Base-by-base conservation (phyloP, 2,113 vertebrate species). In the Lethenteron camtschaticum region DNA sequence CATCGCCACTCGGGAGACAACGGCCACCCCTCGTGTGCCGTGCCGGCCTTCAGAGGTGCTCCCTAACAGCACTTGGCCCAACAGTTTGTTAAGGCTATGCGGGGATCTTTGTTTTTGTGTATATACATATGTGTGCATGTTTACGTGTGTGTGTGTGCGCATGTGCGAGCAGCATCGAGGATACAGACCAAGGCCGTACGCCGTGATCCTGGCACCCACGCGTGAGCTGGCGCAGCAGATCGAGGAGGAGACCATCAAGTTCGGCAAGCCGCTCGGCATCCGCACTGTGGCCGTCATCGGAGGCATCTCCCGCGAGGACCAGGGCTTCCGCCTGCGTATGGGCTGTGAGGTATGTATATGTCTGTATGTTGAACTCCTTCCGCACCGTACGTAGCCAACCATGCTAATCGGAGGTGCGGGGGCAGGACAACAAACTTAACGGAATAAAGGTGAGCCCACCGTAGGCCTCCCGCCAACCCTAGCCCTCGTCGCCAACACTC, bases 181-280 rank as follows among this genome's bases (percentile, higher is more conserved):
- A 97, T 72, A 95, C 94, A 0, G 91, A 97, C 75, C 94, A 97
- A 73, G 94, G 14, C 94, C 94, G 7, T 97, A 97, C 2, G 94
- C 94, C 57, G 88, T 97, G 73, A 97, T 96, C 78, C 76, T 97
- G 78, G 94, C 91, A 2, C 94, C 94, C 0, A 96, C 94, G 12
- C 90, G 94, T 70, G 94, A 97, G 81, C 72, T 96, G 86, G 94
- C 94, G 0, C 91, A 97, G 79, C 94, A 97, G 83, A 97, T 96
- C 1, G 94, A 97, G 76, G 94, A 97, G 76, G 91, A 97, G 77
- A 97, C 94, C 69, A 86, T 97, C 69, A 97, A 97, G 74, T 97
- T 97, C 11, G 94, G 94, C 68, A 97, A 97, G 73, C 94, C 94
- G 0, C 79, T 97, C 9, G 88, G 90, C 24, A 97, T 97, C 78